These are phyloP conservation scores for Bemisia tabaci DNA, from an alignment of 1,140 invertebrate species.

Conservation along the genomic window DNA sequence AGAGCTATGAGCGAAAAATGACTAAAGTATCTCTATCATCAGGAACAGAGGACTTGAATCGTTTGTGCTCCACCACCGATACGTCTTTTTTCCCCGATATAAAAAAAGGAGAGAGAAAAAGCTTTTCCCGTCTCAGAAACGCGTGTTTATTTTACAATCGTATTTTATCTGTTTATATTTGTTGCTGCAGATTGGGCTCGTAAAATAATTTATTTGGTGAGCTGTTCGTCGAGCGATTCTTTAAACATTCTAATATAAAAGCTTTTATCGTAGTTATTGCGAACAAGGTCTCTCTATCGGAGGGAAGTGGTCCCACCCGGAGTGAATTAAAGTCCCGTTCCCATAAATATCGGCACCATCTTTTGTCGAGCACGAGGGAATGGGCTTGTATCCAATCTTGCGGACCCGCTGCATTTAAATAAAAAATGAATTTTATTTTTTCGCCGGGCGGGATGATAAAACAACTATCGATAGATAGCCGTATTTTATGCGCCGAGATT, in stretches of 20 bases:
- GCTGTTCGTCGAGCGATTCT: background rate
- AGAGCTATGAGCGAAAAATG: background rate
- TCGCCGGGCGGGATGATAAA: too few relatives aligned
- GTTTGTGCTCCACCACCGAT: background rate
- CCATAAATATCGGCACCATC: too few relatives aligned
- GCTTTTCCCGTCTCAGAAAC: background rate
- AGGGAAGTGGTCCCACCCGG: background rate
- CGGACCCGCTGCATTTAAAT: too few relatives aligned
- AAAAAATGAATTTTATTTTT: too few relatives aligned
- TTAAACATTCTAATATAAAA: background rate
- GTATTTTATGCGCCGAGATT: too few relatives aligned
- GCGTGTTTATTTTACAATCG: background rate
- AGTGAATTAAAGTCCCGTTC: background rate
- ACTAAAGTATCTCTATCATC: background rate
- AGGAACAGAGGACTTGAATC: background rate
- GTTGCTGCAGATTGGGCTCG: background rate
- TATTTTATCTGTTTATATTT: background rate
- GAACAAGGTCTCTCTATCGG: background rate
- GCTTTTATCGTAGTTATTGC: background rate
- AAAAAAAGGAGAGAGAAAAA: too few relatives aligned
- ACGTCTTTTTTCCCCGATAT: too few relatives aligned
- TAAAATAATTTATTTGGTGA: background rate
- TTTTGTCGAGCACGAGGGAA: background rate
- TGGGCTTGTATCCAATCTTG: background rate
- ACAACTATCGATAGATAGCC: too few relatives aligned